Percentiles rank a stretch among this genome's conserved stretches.
Evolutionary conservation across 2,797 vertebrate species (phyloP).

Genomic region (Fundulus diaphanus): DNA sequence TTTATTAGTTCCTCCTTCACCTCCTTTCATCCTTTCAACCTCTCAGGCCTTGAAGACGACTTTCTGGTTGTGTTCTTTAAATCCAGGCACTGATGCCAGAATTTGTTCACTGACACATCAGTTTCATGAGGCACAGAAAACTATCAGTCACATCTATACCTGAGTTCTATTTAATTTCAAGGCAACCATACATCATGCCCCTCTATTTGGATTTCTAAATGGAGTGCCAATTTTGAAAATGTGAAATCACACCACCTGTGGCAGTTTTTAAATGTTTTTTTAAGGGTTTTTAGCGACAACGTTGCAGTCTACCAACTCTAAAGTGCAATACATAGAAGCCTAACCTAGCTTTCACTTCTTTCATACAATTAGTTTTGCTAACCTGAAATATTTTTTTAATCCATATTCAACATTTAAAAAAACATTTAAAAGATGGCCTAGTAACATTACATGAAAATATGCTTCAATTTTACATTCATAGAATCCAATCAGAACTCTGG

Average conservation of each 20-base stretch:
- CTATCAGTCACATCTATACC: too few relatives aligned
- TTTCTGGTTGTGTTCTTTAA: neutral
- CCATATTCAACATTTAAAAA: neutral
- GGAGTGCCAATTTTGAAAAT: neutral
- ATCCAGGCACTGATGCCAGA: neutral
- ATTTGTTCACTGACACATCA: neutral
- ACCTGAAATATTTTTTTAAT: neutral
- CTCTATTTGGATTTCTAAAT: neutral
- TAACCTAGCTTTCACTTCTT: neutral
- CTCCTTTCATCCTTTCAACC: neutral
- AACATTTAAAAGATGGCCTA: too few relatives aligned
- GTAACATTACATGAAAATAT: neutral
- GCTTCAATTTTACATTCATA: neutral
- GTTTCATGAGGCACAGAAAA: too few relatives aligned
- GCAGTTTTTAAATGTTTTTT: too few relatives aligned
- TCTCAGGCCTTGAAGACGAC: neutral
- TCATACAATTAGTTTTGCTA: too few relatives aligned
- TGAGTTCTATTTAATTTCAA: neutral
- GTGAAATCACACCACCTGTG: neutral
- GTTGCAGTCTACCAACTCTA: neutral
- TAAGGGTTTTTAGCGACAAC: neutral
- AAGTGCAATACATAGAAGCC: neutral
- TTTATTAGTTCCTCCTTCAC: neutral
- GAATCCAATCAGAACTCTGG: constrained; percentile 14
- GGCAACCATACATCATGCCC: neutral